phyloP scores from a whole-genome alignment of 2,113 vertebrate genomes.

The Emydura subglobosa region DNA sequence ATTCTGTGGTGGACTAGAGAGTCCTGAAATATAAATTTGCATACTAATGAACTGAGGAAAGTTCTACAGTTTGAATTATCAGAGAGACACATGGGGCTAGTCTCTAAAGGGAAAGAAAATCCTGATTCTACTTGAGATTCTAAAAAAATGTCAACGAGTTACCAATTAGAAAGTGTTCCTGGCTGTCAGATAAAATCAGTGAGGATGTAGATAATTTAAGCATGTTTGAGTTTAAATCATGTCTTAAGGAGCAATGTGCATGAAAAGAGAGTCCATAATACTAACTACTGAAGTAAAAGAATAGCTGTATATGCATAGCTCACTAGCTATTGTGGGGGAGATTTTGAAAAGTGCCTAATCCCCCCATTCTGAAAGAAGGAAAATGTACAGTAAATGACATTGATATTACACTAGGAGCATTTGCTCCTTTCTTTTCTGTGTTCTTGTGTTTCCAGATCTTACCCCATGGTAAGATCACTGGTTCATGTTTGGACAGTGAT shows the following conservation, averaged over 20 bases:
- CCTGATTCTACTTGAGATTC: conserved; percentile 33
- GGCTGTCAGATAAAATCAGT: conserved; percentile 44
- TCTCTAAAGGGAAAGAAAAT: conserved; percentile 24
- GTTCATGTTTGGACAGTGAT: fast-evolving
- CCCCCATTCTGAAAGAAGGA: not conserved
- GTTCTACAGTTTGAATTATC: conserved; percentile 38
- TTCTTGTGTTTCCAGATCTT: not conserved
- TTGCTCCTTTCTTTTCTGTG: not conserved
- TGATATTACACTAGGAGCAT: not conserved
- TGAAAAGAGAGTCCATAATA: not conserved
- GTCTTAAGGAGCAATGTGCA: not conserved
- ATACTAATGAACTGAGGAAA: conserved; percentile 30
- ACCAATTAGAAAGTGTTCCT: conserved; percentile 30
- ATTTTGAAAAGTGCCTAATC: not conserved
- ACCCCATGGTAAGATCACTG: not conserved
- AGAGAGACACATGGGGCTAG: conserved; percentile 8
- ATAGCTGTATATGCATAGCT: not conserved
- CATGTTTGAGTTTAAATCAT: not conserved
- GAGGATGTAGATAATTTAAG: conserved; percentile 8
- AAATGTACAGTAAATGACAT: not conserved
- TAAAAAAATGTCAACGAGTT: conserved; percentile 16
- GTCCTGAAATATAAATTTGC: conserved; percentile 20
- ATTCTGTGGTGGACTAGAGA: not conserved
- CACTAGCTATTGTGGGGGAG: not conserved
- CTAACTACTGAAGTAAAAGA: not conserved